Percentiles rank a stretch among this genome's conserved stretches.
phyloP scores from a whole-genome alignment of 2,113 vertebrate species.

The Talpa occidentalis region DNA sequence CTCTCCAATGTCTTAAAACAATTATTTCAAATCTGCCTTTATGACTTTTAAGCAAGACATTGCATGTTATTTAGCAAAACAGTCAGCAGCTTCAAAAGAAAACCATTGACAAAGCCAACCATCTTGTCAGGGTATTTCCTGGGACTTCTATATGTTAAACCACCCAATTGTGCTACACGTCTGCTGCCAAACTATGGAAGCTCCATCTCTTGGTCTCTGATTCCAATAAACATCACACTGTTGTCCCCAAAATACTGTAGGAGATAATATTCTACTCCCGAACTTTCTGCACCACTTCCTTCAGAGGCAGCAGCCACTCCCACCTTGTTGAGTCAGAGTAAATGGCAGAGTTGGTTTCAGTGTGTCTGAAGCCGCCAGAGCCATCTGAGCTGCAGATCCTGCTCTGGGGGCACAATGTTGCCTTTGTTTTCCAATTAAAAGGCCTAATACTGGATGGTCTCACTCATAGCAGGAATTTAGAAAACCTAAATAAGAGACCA shows the following conservation, averaged over 20 bases:
- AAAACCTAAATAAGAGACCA: too few species aligned
- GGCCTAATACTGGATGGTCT: too few species aligned
- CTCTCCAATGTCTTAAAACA: background rate
- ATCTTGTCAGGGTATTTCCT: background rate
- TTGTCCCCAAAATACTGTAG: background rate
- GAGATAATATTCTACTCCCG: background rate
- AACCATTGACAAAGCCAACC: background rate
- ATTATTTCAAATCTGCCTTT: conserved; percentile 1
- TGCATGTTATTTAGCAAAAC: background rate
- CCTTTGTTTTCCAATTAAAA: conserved; percentile 52
- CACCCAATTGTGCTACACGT: background rate
- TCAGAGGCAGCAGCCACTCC: fast-evolving
- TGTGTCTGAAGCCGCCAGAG: background rate
- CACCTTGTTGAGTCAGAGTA: background rate
- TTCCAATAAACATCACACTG: background rate
- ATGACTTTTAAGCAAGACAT: background rate
- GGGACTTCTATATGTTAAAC: background rate
- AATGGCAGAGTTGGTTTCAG: background rate
- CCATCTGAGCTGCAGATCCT: background rate
- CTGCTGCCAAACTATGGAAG: background rate
- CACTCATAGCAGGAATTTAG: too few species aligned
- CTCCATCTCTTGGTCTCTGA: background rate
- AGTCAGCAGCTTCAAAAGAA: background rate
- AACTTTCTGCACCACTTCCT: background rate
- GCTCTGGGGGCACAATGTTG: background rate